A percentile compares a stretch with the other conserved stretches of the same genome.
phyloP scores from a whole-genome alignment of 2,888 invertebrate genomes.

The Callinectes sapidus region DNA sequence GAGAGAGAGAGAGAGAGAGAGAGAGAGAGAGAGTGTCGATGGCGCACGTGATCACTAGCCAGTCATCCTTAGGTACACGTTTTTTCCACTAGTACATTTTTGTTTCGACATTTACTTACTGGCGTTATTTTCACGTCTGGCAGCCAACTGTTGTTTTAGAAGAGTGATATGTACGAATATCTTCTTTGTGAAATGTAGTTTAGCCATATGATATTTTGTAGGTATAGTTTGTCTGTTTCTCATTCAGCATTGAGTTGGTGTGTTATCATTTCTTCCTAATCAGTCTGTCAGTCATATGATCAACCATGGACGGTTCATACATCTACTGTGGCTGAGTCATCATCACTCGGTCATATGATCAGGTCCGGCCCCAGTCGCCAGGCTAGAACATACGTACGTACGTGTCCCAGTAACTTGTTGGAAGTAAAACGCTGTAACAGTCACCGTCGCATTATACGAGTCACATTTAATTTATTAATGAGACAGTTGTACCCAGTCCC shows the following conservation, averaged over 20 bases:
- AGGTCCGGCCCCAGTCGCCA: background rate
- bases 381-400: background rate
- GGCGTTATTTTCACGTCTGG: background rate
- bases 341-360: background rate
- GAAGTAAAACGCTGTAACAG: background rate
- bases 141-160: background rate
- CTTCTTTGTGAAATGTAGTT: background rate
- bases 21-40: background rate
- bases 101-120: background rate
- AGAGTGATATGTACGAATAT: background rate
- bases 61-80: constrained; percentile 23
- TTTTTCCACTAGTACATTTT: background rate
- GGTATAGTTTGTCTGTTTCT: background rate
- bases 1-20: background rate
- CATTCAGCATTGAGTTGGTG: background rate
- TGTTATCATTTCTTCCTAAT: background rate
- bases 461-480: background rate
- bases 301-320: background rate
- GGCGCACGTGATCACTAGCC: background rate
- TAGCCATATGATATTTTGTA: background rate
- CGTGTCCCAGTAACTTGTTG: background rate
- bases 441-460: background rate
- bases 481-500: background rate
- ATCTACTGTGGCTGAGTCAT: background rate
- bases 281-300: background rate